phyloP scores from a whole-genome alignment of 2,888 invertebrate genomes.

The Apamea epomidion region DNA sequence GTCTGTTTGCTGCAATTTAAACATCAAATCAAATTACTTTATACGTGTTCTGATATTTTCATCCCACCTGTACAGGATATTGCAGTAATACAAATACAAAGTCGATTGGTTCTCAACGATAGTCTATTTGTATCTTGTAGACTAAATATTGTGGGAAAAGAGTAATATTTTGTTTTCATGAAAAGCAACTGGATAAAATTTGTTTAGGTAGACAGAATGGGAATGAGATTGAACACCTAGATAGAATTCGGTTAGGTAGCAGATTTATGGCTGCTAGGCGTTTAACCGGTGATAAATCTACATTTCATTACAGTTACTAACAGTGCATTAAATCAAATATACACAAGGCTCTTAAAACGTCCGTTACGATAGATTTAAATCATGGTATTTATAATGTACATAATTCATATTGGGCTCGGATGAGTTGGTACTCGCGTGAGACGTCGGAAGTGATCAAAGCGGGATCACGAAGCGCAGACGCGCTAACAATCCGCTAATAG shows the following conservation, averaged over 20 bases:
- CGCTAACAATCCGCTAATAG: conserved; percentile 88
- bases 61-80: conserved; percentile 53
- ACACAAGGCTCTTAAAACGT: conserved; percentile 48
- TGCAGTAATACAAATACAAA: conserved; percentile 44
- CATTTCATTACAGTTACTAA: conserved; percentile 43
- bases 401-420: conserved; percentile 69
- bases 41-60: conserved; percentile 51
- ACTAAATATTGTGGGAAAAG: conserved; percentile 41
- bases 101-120: conserved; percentile 24
- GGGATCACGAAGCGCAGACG: conserved; percentile 84
- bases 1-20: conserved; percentile 48
- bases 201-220: conserved; percentile 5
- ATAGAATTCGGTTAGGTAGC: neutral
- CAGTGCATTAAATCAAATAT: conserved; percentile 48
- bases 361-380: conserved; percentile 58
- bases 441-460: conserved; percentile 86
- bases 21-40: conserved; percentile 53
- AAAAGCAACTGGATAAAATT: neutral
- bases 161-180: conserved; percentile 16
- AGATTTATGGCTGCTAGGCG: neutral
- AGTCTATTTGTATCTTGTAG: conserved; percentile 40
- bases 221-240: conserved; percentile 2
- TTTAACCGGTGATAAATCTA: conserved; percentile 19
- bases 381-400: conserved; percentile 59
- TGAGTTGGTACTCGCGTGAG: conserved; percentile 64